Evolutionary conservation across 2,888 invertebrate genomes (phyloP), one percentile per base, ranked within the genome.

Genomic region (Arctia plantaginis): DNA sequence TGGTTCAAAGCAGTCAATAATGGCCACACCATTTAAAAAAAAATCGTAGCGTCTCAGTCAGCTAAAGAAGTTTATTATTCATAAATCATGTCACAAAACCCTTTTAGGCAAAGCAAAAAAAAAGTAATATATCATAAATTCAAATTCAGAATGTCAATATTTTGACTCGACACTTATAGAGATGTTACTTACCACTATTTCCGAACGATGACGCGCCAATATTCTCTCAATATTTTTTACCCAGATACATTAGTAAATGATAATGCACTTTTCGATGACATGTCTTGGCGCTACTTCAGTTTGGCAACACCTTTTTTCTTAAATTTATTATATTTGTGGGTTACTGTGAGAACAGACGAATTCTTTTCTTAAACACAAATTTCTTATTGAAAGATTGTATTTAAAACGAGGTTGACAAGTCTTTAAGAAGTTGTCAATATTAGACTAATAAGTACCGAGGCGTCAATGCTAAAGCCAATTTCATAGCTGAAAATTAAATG

Each of bases 171-270:
- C 23, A 23, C 27, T 44, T 68, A 76, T 62, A 35, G 44, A 76
- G 71, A 68, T 51, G 70, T 73, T 65, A 44, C 51, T 18, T 59
- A 35, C 39, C 10, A n/a, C 69, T 51, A 64, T 70, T 73, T 73
- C 51, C 35, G 30, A 27, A 55, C 75, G 86, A 89, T 89, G 89
- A 88, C 84, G 62, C 64, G 87, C 83, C 88, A 82, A 33, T 41
- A 73, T 76, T 6, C 72, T 76, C 71, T 62, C 74, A 74, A 74
- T 73, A 70, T 83, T 83, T 85, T 83, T 85, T 86, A 85, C 82
- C 73, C 71, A 80, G 80, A 85, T 82, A 82, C 87, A 86, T 87
- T 87, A 85, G 83, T 76, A 67, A 73, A 77, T 87, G 87, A 87
- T 67, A 55, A 44, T 80, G 87, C 87, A 87, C 74, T 86, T 84